Conservation (phyloP, 2,797 vertebrate species). For the Chaetodon trifasciatus region DNA sequence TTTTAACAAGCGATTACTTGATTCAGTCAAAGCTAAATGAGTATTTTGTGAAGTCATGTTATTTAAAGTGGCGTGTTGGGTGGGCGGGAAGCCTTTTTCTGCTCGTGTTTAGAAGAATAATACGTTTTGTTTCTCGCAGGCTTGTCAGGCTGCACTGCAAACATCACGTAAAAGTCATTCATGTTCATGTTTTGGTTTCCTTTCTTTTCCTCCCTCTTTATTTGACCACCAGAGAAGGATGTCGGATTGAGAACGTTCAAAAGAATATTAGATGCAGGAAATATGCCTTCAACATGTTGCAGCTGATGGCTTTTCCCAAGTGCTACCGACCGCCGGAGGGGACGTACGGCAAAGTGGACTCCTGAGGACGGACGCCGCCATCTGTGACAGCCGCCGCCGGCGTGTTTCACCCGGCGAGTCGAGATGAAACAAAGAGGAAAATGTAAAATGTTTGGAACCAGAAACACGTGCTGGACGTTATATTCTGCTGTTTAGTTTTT, state of each 20-base stretch:
- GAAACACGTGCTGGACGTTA: conserved; percentile 11
- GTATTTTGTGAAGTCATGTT: not conserved
- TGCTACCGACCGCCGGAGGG: conserved; percentile 97
- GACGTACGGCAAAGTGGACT: conserved; percentile 97
- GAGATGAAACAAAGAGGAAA: conserved; percentile 3
- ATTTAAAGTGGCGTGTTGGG: not conserved
- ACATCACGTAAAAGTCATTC: conserved; percentile 45
- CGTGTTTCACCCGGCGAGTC: not conserved
- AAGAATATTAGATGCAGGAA: conserved; percentile 99
- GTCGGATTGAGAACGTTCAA: conserved; percentile 99
- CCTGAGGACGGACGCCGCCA: conserved; percentile 79
- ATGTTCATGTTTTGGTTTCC: conserved; percentile 55
- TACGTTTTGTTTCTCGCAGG: too few relatives aligned
- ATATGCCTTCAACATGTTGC: conserved; percentile 99
- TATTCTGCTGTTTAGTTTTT: conserved; percentile 2
- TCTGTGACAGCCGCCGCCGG: not conserved
- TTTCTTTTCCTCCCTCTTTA: conserved; percentile 51
- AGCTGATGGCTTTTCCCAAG: conserved; percentile 99
- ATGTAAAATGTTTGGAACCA: conserved; percentile 26
- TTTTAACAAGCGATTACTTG: not conserved
- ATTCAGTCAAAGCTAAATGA: not conserved
- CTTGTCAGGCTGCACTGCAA: conserved; percentile 15
- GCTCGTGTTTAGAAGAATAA: not conserved
- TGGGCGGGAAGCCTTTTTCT: not conserved
- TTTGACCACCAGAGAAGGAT: conserved; percentile 94